Conservation (phyloP, 2,888 invertebrate genomes). For the Charanyca ferruginea region DNA sequence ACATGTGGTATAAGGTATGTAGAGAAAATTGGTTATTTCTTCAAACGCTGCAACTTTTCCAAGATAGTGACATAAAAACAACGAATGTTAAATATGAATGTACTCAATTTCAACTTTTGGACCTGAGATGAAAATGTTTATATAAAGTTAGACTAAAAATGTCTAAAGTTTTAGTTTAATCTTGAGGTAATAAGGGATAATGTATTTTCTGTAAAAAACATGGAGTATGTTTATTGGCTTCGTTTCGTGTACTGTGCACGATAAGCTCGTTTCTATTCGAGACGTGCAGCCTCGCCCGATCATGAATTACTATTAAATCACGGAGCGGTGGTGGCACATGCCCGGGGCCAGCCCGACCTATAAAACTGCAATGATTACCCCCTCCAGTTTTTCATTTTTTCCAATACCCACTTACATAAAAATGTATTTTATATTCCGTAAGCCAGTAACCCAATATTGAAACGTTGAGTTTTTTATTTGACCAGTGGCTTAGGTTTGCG, state of each 20-base stretch:
- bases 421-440: constrained; percentile 12
- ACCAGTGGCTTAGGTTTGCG: constrained; percentile 12
- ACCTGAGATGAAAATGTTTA: constrained; percentile 21
- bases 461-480: constrained; percentile 35
- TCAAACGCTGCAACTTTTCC: constrained; percentile 1
- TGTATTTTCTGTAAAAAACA: not conserved
- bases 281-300: constrained; percentile 25
- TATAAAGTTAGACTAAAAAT: constrained; percentile 11
- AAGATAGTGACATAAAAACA: constrained; percentile 13
- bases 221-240: not conserved
- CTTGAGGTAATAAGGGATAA: constrained; percentile 6
- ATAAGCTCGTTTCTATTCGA: not conserved
- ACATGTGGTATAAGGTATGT: not conserved
- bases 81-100: constrained; percentile 10
- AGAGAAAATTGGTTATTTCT: not conserved
- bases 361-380: constrained; percentile 39
- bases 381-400: constrained; percentile 17
- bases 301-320: constrained; percentile 47
- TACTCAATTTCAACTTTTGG: constrained; percentile 33
- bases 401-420: constrained; percentile 14
- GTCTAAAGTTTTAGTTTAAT: constrained; percentile 38
- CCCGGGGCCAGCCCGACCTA: too few species aligned
- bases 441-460: constrained; percentile 18
- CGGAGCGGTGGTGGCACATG: constrained; percentile 14
- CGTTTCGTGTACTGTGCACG: not conserved